phyloP scores from a whole-genome alignment of 2,113 vertebrate genomes.

The Oncorhynchus masou region DNA sequence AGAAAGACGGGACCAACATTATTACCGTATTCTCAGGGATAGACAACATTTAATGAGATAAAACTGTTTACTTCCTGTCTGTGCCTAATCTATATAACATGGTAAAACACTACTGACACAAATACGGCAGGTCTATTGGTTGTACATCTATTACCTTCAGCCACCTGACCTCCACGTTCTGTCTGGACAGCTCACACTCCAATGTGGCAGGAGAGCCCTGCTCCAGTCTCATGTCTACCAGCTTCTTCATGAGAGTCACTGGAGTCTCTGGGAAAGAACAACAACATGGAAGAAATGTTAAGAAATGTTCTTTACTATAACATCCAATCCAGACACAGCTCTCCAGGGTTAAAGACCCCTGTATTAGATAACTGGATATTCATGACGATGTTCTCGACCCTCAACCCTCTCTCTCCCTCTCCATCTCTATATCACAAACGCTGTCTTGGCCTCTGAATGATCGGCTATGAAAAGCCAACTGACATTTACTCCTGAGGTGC shows the following conservation, averaged over 20 bases:
- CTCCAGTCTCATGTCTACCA: slow-evolving; percentile 76
- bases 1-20: neutral
- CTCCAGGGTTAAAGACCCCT: no score
- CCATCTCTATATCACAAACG: no score
- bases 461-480: no score
- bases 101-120: neutral
- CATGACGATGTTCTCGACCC: no score
- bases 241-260: slow-evolving; percentile 78
- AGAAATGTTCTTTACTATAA: no score
- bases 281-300: neutral
- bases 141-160: slow-evolving; percentile 77
- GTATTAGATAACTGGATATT: no score
- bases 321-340: no score
- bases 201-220: slow-evolving; percentile 80
- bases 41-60: neutral
- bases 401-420: no score
- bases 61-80: neutral
- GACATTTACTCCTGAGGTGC: no score
- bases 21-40: neutral
- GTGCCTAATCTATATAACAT: neutral
- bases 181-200: slow-evolving; percentile 88
- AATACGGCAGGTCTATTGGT: neutral
- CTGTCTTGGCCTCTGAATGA: no score
- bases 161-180: slow-evolving; percentile 83
- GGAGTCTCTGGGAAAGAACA: slow-evolving; percentile 78